A percentile compares a stretch with the other conserved stretches of the same genome.
These are phyloP conservation scores for Chalcis sispes DNA, from an alignment of 2,888 invertebrate genomes.

Conservation along the genomic window DNA sequence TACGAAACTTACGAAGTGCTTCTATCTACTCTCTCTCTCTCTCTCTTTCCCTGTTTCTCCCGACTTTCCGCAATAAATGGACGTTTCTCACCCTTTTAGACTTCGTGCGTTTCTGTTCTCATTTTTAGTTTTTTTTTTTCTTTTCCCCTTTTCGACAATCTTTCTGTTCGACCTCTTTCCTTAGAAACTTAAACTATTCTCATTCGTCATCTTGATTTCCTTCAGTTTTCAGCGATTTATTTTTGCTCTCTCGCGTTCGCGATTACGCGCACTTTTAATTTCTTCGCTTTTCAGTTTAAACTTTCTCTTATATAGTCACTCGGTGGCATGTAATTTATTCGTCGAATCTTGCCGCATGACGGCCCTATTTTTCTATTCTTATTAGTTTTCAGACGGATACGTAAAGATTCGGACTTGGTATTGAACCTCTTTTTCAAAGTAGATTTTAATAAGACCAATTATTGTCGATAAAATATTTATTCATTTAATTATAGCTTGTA, in stretches of 20 bases:
- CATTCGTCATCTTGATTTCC: slow-evolving; percentile 34
- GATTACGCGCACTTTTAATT: slow-evolving; percentile 4
- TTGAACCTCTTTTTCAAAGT: not conserved
- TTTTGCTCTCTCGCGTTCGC: slow-evolving; percentile 17
- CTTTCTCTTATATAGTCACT: not conserved
- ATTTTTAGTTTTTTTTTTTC: slow-evolving; percentile 6
- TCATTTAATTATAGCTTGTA: too few relatives aligned
- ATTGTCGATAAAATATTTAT: not conserved
- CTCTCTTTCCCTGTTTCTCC: too few relatives aligned
- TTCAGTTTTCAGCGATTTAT: slow-evolving; percentile 34
- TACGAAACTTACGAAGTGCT: slow-evolving; percentile 45
- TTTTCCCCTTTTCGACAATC: not conserved
- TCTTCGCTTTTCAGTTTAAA: too few relatives aligned
- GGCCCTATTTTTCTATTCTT: not conserved
- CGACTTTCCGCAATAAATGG: slow-evolving; percentile 43
- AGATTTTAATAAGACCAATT: not conserved
- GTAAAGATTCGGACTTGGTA: too few relatives aligned
- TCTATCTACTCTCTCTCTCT: too few relatives aligned
- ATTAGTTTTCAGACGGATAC: not conserved
- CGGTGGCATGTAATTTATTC: not conserved
- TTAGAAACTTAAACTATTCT: slow-evolving; percentile 29
- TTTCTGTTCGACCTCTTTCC: not conserved
- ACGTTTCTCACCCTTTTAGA: slow-evolving; percentile 11
- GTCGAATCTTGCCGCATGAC: too few relatives aligned
- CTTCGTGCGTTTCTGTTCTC: not conserved